These are phyloP conservation scores for Mythimna loreyi DNA, from an alignment of 2,888 invertebrate genomes.

Conservation along the genomic window DNA sequence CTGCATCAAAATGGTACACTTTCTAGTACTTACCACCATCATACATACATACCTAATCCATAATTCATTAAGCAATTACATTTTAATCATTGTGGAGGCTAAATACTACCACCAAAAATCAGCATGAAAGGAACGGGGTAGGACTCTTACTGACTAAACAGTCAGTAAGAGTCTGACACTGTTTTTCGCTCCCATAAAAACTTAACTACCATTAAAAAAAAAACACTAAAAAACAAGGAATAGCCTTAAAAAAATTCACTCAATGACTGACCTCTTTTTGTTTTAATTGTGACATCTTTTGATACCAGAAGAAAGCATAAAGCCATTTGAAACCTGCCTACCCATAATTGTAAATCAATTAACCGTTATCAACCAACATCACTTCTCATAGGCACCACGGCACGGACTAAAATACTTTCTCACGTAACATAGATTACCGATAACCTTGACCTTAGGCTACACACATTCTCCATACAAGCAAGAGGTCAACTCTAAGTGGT, in stretches of 20 bases:
- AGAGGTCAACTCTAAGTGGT: slow-evolving; percentile 50
- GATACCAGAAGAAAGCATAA: background rate
- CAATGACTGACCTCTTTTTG: background rate
- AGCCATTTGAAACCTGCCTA: background rate
- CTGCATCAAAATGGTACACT: no score
- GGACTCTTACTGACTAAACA: no score
- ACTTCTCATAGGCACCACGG: slow-evolving; percentile 13
- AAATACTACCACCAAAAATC: no score
- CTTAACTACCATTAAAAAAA: no score
- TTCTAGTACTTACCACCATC: no score
- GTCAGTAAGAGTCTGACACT: no score
- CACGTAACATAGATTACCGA: slow-evolving; percentile 33
- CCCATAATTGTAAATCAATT: slow-evolving; percentile 25
- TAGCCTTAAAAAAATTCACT: background rate
- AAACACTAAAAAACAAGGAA: no score
- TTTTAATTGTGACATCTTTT: background rate
- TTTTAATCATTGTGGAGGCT: background rate
- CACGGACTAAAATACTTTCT: slow-evolving; percentile 38
- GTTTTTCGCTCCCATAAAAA: no score
- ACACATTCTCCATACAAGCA: slow-evolving; percentile 45
- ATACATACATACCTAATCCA: background rate
- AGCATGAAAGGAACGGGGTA: no score
- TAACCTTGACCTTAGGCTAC: slow-evolving; percentile 49
- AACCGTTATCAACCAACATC: slow-evolving; percentile 35
- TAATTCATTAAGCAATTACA: background rate